Percentiles rank a stretch among this genome's conserved stretches.
Evolutionary conservation across 1,140 invertebrate species (phyloP).

Genomic region (Apolygus lucorum): DNA sequence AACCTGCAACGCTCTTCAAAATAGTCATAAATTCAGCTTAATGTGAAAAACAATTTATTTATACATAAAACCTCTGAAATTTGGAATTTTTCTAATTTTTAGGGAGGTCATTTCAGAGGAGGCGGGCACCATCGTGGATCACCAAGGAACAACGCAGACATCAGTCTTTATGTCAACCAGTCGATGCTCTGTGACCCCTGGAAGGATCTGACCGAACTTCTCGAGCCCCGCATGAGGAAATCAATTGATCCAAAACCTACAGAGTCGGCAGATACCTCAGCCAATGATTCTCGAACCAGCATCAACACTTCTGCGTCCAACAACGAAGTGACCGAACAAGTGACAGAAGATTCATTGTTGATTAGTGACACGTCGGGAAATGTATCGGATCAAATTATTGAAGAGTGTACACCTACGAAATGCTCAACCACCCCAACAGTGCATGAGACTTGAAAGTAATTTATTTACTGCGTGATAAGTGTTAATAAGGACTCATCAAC

Average conservation of each 20-base stretch:
- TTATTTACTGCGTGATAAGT: too few relatives aligned
- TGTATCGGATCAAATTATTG: not conserved
- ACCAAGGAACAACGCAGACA: not conserved
- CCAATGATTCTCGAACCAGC: not conserved
- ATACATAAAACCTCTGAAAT: too few relatives aligned
- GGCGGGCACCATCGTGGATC: not conserved
- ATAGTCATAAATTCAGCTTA: not conserved
- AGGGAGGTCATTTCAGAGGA: not conserved
- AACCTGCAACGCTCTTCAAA: not conserved
- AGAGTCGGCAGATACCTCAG: too few relatives aligned
- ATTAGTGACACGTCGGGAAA: not conserved
- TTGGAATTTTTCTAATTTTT: not conserved
- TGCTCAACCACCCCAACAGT: not conserved
- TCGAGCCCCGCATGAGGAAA: not conserved
- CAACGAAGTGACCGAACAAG: not conserved
- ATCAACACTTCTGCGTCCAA: not conserved
- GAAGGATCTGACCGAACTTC: not conserved
- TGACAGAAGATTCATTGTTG: not conserved
- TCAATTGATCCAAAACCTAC: too few relatives aligned
- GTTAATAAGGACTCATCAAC: too few relatives aligned
- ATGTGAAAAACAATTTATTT: not conserved
- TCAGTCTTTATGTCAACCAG: not conserved
- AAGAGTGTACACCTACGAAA: not conserved
- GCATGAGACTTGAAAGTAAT: not conserved
- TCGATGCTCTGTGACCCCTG: not conserved